phyloP scores from a whole-genome alignment of 2,888 invertebrate genomes.

The Timandra comae region DNA sequence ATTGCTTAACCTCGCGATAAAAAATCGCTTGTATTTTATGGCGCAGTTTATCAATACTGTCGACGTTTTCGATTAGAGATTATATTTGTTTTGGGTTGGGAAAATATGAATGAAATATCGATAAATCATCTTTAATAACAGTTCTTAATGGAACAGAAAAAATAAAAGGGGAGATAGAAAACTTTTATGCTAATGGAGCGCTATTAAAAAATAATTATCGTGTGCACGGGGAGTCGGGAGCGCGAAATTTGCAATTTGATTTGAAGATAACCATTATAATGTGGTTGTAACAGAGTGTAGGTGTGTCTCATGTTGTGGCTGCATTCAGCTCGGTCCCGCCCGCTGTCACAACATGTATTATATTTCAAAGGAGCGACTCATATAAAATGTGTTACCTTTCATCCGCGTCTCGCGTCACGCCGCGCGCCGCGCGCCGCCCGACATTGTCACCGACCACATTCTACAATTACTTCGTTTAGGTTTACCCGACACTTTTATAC shows the following conservation, averaged over 20 bases:
- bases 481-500: too few relatives aligned
- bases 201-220: constrained; percentile 33
- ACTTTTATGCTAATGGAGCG: constrained; percentile 27
- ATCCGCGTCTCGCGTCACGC: background rate
- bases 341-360: constrained; percentile 1
- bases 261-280: constrained; percentile 10
- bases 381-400: constrained; percentile 1
- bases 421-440: background rate
- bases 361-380: constrained; percentile 3
- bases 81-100: background rate
- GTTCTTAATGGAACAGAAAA: constrained; percentile 26
- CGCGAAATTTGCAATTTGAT: constrained; percentile 15
- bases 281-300: constrained; percentile 1
- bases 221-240: constrained; percentile 14
- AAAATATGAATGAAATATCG: constrained; percentile 4
- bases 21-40: background rate
- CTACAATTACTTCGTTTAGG: background rate
- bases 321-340: background rate
- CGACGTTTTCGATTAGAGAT: constrained; percentile 1
- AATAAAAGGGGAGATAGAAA: constrained; percentile 21
- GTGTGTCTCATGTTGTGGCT: background rate
- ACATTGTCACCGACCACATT: background rate
- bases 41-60: constrained; percentile 4
- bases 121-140: constrained; percentile 20
- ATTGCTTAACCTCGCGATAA: constrained; percentile 5